Evolutionary conservation across 2,797 vertebrate species (phyloP).

Genomic region (Pteropus rufus): DNA sequence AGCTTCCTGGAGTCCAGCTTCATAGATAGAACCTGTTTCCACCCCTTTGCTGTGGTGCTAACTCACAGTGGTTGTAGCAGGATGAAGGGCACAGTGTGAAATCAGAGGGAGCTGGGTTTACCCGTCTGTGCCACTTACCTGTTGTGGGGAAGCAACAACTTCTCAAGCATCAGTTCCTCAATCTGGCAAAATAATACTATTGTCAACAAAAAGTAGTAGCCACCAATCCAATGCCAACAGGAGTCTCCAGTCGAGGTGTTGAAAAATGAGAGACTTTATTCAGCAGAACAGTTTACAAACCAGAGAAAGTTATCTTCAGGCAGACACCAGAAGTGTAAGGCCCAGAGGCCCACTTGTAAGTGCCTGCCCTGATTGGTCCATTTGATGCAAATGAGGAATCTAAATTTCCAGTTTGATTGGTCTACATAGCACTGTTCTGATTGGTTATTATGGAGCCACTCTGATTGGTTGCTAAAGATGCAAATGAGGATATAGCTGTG

Average conservation of each 20-base stretch:
- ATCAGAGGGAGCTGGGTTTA: not conserved
- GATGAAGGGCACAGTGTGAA: not conserved
- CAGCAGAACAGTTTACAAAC: not conserved
- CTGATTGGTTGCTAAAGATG: not conserved
- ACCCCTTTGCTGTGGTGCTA: not conserved
- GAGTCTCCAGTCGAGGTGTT: not conserved
- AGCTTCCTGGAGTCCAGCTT: not conserved
- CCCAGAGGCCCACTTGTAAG: not conserved
- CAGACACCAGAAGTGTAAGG: not conserved
- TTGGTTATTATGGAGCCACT: not conserved
- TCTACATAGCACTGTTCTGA: not conserved
- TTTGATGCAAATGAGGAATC: not conserved
- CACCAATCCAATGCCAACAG: not conserved
- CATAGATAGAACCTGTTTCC: not conserved
- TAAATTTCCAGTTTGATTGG: not conserved
- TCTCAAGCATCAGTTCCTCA: not conserved
- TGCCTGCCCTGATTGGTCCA: not conserved
- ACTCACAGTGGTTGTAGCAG: not conserved
- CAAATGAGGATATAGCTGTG: not conserved
- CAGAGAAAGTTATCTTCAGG: not conserved
- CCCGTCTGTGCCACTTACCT: not conserved
- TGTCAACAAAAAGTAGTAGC: not conserved
- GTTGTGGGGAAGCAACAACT: not conserved
- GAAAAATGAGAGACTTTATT: not conserved
- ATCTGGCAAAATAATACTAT: not conserved